Evolutionary conservation across 2,113 vertebrate species (phyloP), one percentile per base, ranked within the genome.

Genomic region (Dicerorhinus sumatrensis): DNA sequence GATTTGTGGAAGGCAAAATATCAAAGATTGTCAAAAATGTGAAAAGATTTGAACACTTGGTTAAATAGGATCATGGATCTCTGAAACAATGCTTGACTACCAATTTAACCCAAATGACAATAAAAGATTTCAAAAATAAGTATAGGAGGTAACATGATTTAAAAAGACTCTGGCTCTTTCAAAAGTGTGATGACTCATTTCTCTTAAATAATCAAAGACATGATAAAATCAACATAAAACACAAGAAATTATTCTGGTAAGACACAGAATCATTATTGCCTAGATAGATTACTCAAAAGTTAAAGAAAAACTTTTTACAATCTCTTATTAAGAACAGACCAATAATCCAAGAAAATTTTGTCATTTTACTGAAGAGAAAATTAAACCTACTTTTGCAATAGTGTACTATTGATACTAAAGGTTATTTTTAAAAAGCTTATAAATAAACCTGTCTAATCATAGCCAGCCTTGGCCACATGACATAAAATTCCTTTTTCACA

Each of bases 81-180:
- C 8, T 79, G 29, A 67, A 73, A 89, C 14, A 65, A 65, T 80
- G 9, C 42, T 83, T 87, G 10, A 2, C 56, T 97, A 33, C 36
- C 33, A 73, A 60, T 51, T 67, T 92, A 80, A 63, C 77, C 65
- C n/a, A 89, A 89, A 29, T 58, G 29, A 89, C 23, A 80, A 14
- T 54, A 36, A 87, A 89, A 89, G 21, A 62, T 76, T 92, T 92
- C 39, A 89, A 42, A 83, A 75, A 86, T 33, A 85, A 73, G 39
- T 42, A 51, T 25, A 60, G 11, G 29, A 42, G 23, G 51, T 54
- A 29, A 36, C 16, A 58, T n/a, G 6, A 56, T 39, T 39, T 1
- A 70, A 75, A 90, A 82, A 76, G 20, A 23, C 13, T 75, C 77
- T 80, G 23, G 20, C 17, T 80, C 58, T 92, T 85, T n/a, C 8